These are phyloP conservation scores for Silurus glanis DNA, from an alignment of 2,113 vertebrate genomes.

Conservation along the genomic window DNA sequence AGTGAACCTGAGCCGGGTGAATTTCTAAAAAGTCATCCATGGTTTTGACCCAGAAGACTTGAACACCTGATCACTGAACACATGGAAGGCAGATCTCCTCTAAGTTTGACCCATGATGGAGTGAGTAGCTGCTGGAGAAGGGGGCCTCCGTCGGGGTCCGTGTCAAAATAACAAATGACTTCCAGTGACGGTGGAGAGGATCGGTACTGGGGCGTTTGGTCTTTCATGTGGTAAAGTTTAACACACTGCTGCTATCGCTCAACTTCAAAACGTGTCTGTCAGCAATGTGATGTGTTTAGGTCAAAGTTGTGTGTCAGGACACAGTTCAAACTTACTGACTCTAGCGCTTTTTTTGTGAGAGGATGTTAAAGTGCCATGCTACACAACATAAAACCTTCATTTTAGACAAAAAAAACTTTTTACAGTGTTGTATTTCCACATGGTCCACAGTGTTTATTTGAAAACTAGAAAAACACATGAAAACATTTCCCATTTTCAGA, in stretches of 20 bases:
- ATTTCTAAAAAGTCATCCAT: background rate
- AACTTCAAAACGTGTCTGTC: background rate
- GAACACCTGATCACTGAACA: background rate
- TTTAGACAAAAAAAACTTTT: background rate
- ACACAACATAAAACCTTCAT: background rate
- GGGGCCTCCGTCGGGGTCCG: background rate
- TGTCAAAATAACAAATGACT: conserved; percentile 25
- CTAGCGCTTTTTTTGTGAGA: background rate
- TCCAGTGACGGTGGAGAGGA: background rate
- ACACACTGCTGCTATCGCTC: background rate
- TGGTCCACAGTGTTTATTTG: background rate
- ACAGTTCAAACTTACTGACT: background rate
- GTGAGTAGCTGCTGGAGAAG: background rate
- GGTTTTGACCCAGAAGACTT: background rate
- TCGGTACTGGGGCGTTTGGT: background rate
- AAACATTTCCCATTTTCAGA: background rate
- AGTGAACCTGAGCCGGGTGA: background rate
- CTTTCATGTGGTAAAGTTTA: conserved; percentile 23
- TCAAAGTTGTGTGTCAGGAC: conserved; percentile 2
- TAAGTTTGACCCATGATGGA: background rate
- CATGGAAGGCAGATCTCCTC: background rate
- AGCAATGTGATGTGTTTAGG: conserved; percentile 8
- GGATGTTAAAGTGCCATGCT: background rate
- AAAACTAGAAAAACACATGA: background rate
- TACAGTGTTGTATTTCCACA: background rate